phyloP scores from a whole-genome alignment of 2,888 invertebrate species.

The Limenitis camilla region DNA sequence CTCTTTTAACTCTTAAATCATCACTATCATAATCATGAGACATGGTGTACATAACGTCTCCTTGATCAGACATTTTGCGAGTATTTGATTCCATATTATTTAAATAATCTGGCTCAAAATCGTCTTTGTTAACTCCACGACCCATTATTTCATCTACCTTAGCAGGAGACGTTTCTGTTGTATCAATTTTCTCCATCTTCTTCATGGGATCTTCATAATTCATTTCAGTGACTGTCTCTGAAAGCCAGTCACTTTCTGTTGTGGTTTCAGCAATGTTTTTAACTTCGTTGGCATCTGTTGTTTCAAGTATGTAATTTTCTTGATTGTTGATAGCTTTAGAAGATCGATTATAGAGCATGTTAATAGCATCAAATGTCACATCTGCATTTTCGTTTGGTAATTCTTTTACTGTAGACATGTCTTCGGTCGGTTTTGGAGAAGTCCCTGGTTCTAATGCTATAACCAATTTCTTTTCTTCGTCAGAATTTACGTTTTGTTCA shows the following conservation, averaged over 20 bases:
- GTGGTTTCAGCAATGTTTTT: conserved; percentile 28
- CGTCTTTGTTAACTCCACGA: conserved; percentile 43
- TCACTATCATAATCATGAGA: conserved; percentile 54
- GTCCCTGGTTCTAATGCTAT: conserved; percentile 34
- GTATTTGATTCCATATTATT: conserved; percentile 42
- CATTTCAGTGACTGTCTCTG: conserved; percentile 52
- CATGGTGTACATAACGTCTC: conserved; percentile 51
- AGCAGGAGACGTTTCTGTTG: conserved; percentile 39
- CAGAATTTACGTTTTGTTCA: conserved; percentile 30
- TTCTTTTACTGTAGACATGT: conserved; percentile 15
- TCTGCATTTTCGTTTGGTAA: conserved; percentile 38
- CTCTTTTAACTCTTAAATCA: conserved; percentile 52
- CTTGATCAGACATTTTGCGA: conserved; percentile 42
- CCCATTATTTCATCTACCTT: conserved; percentile 50
- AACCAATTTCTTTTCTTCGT: conserved; percentile 37
- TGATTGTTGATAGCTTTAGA: conserved; percentile 49
- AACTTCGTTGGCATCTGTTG: conserved; percentile 28
- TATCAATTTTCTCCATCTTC: conserved; percentile 40
- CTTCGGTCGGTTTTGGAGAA: neutral
- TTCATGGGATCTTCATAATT: conserved; percentile 47
- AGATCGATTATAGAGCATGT: conserved; percentile 51
- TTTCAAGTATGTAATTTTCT: conserved; percentile 23
- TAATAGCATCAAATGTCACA: conserved; percentile 55
- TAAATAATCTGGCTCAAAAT: conserved; percentile 63
- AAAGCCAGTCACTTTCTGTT: conserved; percentile 57